Evolutionary conservation across 2,113 vertebrate genomes (phyloP).

Genomic region (Centrocercus urophasianus): DNA sequence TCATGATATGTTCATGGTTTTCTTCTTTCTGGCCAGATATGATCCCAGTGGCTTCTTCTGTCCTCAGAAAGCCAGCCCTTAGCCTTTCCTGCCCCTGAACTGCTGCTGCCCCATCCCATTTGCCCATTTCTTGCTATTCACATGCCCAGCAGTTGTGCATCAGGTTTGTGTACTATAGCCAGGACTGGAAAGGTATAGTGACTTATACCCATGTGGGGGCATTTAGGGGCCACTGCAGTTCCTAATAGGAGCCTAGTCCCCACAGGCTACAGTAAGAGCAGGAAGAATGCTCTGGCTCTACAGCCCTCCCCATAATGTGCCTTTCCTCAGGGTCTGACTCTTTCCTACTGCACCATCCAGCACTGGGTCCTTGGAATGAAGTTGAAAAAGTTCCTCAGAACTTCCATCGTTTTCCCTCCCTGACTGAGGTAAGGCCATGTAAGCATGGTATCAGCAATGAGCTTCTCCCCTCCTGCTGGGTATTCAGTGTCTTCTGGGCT

Average conservation of each 20-base stretch:
- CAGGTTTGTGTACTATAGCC: accelerated
- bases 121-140: not conserved
- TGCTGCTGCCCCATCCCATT: not conserved
- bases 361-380: accelerated
- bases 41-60: not conserved
- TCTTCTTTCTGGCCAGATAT: not conserved
- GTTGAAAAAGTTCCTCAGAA: accelerated
- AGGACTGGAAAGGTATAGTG: not conserved
- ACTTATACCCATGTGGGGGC: accelerated
- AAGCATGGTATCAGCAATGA: accelerated
- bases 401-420: not conserved
- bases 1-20: accelerated
- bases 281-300: not conserved
- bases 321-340: not conserved
- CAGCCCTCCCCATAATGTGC: accelerated
- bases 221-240: not conserved
- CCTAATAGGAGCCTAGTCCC: not conserved
- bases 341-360: not conserved
- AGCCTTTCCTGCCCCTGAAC: not conserved
- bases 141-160: accelerated
- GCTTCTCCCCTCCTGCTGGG: not conserved
- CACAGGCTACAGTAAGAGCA: not conserved
- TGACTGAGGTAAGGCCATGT: not conserved
- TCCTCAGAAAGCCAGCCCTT: not conserved
- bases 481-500: not conserved